Conservation (phyloP, 2,888 invertebrate species). For the Drosophila diplacantha region DNA sequence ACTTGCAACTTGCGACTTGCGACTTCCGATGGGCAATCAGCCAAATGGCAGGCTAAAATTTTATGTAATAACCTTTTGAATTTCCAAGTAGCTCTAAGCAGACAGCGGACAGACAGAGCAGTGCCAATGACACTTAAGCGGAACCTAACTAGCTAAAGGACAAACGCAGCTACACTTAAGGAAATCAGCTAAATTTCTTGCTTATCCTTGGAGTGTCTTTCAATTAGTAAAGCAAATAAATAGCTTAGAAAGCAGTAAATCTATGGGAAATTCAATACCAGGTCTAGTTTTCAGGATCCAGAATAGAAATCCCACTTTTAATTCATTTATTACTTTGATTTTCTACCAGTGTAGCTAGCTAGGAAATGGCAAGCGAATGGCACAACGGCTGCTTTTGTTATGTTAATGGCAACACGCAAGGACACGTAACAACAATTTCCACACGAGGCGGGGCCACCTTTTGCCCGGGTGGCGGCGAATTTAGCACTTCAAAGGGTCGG, state of each 20-base stretch:
- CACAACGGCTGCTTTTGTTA: constrained; percentile 58
- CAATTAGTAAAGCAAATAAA: too few relatives aligned
- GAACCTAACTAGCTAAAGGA: constrained; percentile 39
- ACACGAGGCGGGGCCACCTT: constrained; percentile 38
- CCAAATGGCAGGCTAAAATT: constrained; percentile 72
- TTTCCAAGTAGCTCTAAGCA: constrained; percentile 59
- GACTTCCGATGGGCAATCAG: constrained; percentile 60
- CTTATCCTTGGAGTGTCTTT: rapidly evolving
- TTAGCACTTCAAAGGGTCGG: constrained; percentile 55
- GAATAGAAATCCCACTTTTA: too few relatives aligned
- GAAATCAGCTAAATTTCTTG: not conserved
- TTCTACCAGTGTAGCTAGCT: not conserved
- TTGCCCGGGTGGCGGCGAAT: constrained; percentile 44
- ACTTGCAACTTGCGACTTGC: not conserved
- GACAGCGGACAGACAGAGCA: constrained; percentile 29
- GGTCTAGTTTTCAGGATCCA: rapidly evolving
- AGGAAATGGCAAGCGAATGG: constrained; percentile 9
- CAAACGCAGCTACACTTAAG: constrained; percentile 35
- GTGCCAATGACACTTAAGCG: constrained; percentile 46
- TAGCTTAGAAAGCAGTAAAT: too few relatives aligned
- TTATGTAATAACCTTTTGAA: constrained; percentile 73
- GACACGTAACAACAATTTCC: constrained; percentile 66
- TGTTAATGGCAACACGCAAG: constrained; percentile 59
- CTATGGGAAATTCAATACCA: not conserved
- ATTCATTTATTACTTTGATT: not conserved